phyloP scores from a whole-genome alignment of 2,113 vertebrate species.

The Lamprologus speciosus region DNA sequence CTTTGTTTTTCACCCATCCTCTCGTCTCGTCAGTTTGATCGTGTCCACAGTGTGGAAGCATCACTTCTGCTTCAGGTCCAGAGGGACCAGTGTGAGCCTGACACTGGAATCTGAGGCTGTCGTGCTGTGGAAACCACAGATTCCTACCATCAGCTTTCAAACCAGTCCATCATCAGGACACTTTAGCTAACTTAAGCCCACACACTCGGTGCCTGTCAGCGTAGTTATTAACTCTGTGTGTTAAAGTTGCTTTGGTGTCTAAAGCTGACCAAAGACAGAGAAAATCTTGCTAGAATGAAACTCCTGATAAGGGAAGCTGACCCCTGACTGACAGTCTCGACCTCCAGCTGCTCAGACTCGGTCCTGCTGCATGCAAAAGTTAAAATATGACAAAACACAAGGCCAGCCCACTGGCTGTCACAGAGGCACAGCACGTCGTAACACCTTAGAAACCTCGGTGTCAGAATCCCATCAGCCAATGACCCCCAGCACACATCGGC shows the following conservation, averaged over 20 bases:
- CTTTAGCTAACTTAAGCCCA: background rate
- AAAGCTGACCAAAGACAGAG: background rate
- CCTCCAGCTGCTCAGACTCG: background rate
- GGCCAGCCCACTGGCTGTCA: background rate
- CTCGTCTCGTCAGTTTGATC: background rate
- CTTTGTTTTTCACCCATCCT: background rate
- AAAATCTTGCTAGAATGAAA: background rate
- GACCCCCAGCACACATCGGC: background rate
- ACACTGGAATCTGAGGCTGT: background rate
- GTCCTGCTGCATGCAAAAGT: background rate
- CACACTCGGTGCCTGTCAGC: background rate
- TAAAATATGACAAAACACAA: background rate
- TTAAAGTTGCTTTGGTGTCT: background rate
- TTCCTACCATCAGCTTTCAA: background rate
- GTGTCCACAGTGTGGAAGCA: background rate
- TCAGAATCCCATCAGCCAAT: background rate
- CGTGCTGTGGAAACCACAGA: background rate
- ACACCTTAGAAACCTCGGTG: background rate
- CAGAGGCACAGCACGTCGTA: background rate
- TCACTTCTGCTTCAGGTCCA: background rate
- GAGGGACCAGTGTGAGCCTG: background rate
- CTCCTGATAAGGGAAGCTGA: background rate
- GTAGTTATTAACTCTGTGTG: background rate
- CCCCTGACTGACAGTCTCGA: background rate
- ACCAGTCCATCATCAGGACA: background rate